Evolutionary conservation across 2,797 vertebrate genomes (phyloP), one percentile per base, ranked within the genome.

Genomic region (Arremon brunneinucha): DNA sequence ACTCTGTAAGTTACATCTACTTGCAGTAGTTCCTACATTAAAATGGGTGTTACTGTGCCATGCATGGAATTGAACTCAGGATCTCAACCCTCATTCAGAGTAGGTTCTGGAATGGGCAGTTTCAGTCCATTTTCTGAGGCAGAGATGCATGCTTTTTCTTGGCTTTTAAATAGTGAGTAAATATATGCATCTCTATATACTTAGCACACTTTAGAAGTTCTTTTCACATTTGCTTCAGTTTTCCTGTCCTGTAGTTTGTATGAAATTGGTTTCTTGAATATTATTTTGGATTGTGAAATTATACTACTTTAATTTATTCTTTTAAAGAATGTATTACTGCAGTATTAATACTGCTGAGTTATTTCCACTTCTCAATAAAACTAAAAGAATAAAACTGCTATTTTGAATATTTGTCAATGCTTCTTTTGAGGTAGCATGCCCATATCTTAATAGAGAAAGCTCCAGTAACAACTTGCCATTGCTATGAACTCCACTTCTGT

Each of bases 11-110:
- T 82, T 44, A 17, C 0, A 3, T 14, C 14, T 70, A 1, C 8
- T 0, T 65, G 41, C 20, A 14, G 12, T 37, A 35, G 32, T 41
- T 78, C 11, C 41, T 32, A 2, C 2, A 0, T 72, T 18, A 53
- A 82, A 63, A 32, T 14, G 14, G 27, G 8, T 2, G 11, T 67
- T 76, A 57, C n/a, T 0, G 0, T 52, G n/a, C 14, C 5, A 2
- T 3, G 11, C 0, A 0, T 87, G 27, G 35, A 84, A n/a, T 47
- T 57, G 34, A 55, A 7, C 32, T 53, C 20, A 59, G 39, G 12
- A 8, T 68, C 57, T 57, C 59, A 83, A 15, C 35, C 20, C 20
- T 11, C 4, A 2, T 57, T 82, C 14, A 23, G 32, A 47, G 20
- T 35, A n/a, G 37, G 2, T 63, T 87, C 47, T 52, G 52, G 4